Base-by-base conservation (phyloP, 2,113 vertebrate species). In the Anhinga rufa region DNA sequence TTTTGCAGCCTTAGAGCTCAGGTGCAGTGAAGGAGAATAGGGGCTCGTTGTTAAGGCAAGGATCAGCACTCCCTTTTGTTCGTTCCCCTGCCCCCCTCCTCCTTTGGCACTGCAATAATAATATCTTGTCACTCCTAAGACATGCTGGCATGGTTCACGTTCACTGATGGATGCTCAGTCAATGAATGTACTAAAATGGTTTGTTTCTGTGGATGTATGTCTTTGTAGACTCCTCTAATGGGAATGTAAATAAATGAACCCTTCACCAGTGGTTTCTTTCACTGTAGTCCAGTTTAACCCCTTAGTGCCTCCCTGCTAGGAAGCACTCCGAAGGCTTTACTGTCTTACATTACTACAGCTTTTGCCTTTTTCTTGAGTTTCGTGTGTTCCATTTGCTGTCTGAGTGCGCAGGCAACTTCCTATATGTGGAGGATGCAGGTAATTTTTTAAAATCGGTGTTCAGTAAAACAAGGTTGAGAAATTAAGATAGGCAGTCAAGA, bases 51-150 rank as follows among this genome's bases (percentile, higher is more conserved):
- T 98, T 98, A 88, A 54, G 51, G 79, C 74, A 51, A 44, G 86
- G 88, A 91, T 98, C 95, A 96, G 98, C 95, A 21, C 65, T 93
- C 82, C 72, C 91, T 98, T 98, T 98, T 98, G 94, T 98, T 97
- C 94, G 16, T 87, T 78, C 92, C 57, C 49, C 70, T 74, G 61
- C 74, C 82, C 65, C 65, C 81, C 75, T 80, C 81, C 94, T 95
- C 91, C 86, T 92, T 96, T 97, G 95, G 97, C 96, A 97, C 81
- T 92, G 55, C 88, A 94, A 91, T 97, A 98, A 98, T 97, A 95
- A 96, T 97, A 90, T 98, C 98, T 98, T 98, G 98, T 98, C 97
- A 95, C 81, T 98, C 96, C 96, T 89, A 92, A 98, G 97, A 97
- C 94, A 60, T 91, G 92, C 90, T 98, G 98, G 97, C 97, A 95